These are phyloP conservation scores for Rafetus swinhoei DNA, from an alignment of 2,113 vertebrate species.

Conservation along the genomic window DNA sequence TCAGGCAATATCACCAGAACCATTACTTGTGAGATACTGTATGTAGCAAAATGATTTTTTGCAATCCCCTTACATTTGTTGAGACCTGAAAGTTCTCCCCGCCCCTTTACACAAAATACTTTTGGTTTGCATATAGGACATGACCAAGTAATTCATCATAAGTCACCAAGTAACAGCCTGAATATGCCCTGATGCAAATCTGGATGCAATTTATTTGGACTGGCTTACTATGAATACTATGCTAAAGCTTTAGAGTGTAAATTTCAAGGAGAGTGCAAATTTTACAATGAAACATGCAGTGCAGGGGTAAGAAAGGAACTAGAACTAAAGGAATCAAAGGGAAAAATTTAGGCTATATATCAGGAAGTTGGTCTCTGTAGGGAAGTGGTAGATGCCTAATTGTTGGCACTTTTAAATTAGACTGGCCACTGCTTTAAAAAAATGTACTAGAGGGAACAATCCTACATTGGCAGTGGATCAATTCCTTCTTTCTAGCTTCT, in stretches of 20 bases:
- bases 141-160: not conserved
- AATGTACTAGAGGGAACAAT: not conserved
- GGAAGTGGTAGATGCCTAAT: fast-evolving
- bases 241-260: not conserved
- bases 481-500: not conserved
- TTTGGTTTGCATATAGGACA: not conserved
- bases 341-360: not conserved
- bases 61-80: not conserved
- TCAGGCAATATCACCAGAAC: not conserved
- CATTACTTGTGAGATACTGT: not conserved
- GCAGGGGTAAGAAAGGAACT: not conserved
- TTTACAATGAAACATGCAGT: not conserved
- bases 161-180: not conserved
- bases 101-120: fast-evolving
- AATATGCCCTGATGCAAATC: not conserved
- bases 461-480: not conserved
- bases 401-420: not conserved
- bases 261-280: not conserved
- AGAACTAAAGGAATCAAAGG: not conserved
- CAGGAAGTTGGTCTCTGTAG: not conserved
- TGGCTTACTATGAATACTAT: not conserved
- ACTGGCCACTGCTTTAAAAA: not conserved
- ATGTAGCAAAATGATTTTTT: not conserved
- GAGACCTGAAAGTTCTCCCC: not conserved
- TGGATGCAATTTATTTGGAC: constrained; percentile 9